Base-by-base conservation (phyloP, 2,888 invertebrate species). In the Chydorus sphaericus region DNA sequence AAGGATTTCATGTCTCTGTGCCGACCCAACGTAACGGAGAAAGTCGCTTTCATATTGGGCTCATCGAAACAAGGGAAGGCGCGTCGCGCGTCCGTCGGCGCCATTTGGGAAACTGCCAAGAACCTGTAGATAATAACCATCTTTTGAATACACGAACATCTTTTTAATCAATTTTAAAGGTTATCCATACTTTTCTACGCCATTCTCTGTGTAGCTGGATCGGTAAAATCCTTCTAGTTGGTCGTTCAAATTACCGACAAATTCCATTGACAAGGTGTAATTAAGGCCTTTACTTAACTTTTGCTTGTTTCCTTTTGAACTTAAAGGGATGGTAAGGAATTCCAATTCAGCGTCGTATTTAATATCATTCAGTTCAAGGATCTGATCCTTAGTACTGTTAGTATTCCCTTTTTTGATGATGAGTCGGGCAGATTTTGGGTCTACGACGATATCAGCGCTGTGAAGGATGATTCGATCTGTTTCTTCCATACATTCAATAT, bases 11-110 rank as follows among this genome's bases (percentile, higher is more conserved):
- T 78, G 1, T 73, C 73, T 61, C 75, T 73, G 58, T 76, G 71
- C 44, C 83, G 80, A 0, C 80, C 84, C 30, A 85, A 66, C 60
- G 72, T 77, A 16, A 85, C 77, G 54, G 79, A 76, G 71, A 85
- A 92, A 14, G 80, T 83, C 0, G 91, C 87, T 66, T 92, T 92
- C 72, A 83, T 79, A 36, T 80, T 77, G 0, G 92, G 92, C 70
- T 92, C 92, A 69, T 92, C 92, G 73, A 88, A 91, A 69, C 90
- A 92, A 0, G 92, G 92, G 72, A 93, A 90, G 0, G 85, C 87
- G 61, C 80, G 74, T 29, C 92, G 77, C 0, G 92, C 92, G 16
- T 77, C 77, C 14, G 77, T 83, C 0, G 85, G 76, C 63, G 85
- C 83, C 67, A 88, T 90, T 67, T 90, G 89, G 0, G 89, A 89